Evolutionary conservation across 2,888 invertebrate species (phyloP), one percentile per base, ranked within the genome.

Genomic region (Netelia melanura): DNA sequence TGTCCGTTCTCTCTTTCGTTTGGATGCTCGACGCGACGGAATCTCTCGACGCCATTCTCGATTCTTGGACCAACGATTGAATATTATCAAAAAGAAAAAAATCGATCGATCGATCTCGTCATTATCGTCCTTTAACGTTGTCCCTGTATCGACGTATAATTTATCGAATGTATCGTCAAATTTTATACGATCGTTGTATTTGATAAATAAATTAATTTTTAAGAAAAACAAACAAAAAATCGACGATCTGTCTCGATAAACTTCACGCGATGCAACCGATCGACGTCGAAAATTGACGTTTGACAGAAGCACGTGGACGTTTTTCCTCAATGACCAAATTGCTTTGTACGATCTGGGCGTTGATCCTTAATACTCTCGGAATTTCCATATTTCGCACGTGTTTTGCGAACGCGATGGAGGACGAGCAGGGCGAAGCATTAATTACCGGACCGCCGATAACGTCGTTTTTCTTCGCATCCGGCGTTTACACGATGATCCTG

Each of bases 21-120:
- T 94, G 94, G 94, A 93, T 94, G 93, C 76, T 94, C 58, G 94
- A 94, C 44, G 94, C 94, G 0, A 94, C 94, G 0, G 94, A 94
- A 85, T 91, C 91, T 0, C 84, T 94, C 48, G 93, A 93, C 65
- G 90, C 92, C 1, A 89, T 94, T 44, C 84, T 92, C n/a, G 93
- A 93, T 23, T 86, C 88, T 65, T 90, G 92, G 91, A 86, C 89
- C 88, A 92, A 92, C 90, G 90, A 92, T 89, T 90, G 87, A 89
- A 84, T 78, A 70, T 75, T 86, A 25, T 0, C n/a, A 56, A 3
- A 64, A 67, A 44, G 64, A 64, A 11, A 43, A 70, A 58, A 64
- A 38, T 64, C 30, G 30, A 30, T 30, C 30, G 3, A 14, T 25
- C 30, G 30, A 56, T 74, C 44, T 72, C 23, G 72, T 71, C n/a